phyloP scores from a whole-genome alignment of 2,113 vertebrate species.

The human region GRCh38 chr2:59026001-59026500 shows the following conservation, averaged over 20 bases:
- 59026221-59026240: slow-evolving; percentile 95
- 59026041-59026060: slow-evolving; percentile 78
- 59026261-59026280: slow-evolving; percentile 98
- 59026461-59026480: slow-evolving; percentile 99
- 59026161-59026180: slow-evolving; percentile 80
- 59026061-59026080: slow-evolving; percentile 82
- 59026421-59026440: slow-evolving; percentile 98
- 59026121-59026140: slow-evolving; percentile 83
- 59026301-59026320: slow-evolving; percentile 99
- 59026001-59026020: slow-evolving; percentile 81
- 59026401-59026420: slow-evolving; percentile 99
- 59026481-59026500: slow-evolving; percentile 88
- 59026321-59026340: slow-evolving; percentile 99
- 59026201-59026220: slow-evolving; percentile 91
- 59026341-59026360: slow-evolving; percentile 96
- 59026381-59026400: slow-evolving; percentile 99
- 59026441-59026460: slow-evolving; percentile 96
- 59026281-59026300: slow-evolving; percentile 98
- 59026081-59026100: slow-evolving; percentile 75
- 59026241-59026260: slow-evolving; percentile 98
- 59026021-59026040: slow-evolving; percentile 70
- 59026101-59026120: slow-evolving; percentile 56
- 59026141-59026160: slow-evolving; percentile 83
- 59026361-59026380: slow-evolving; percentile 99
- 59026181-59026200: slow-evolving; percentile 84